Conservation (phyloP, 2,888 invertebrate genomes). For the Drosophila buzzatii region DNA sequence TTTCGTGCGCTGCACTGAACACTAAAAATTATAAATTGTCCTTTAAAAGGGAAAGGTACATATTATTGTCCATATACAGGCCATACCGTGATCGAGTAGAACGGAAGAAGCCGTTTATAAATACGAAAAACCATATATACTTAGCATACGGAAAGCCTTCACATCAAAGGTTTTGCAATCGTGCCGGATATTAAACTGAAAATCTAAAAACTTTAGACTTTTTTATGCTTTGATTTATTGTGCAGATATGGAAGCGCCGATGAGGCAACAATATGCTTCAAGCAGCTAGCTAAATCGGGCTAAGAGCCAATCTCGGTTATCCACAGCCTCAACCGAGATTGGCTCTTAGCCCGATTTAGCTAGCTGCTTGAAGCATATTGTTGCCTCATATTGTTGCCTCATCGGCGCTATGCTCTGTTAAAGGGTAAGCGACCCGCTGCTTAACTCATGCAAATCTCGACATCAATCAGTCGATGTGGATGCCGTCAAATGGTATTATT, state of each 20-base stretch:
- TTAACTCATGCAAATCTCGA: constrained; percentile 31
- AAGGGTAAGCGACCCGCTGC: constrained; percentile 14
- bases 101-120: too few relatives aligned
- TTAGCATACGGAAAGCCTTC: background rate
- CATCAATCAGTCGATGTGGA: constrained; percentile 56
- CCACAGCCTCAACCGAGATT: too few relatives aligned
- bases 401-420: too few relatives aligned
- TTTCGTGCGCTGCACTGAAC: too few relatives aligned
- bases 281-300: constrained; percentile 16
- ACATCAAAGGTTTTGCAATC: background rate
- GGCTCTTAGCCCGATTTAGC: too few relatives aligned
- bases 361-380: too few relatives aligned
- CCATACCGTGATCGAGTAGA: too few relatives aligned
- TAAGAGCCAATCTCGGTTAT: constrained; percentile 45
- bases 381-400: too few relatives aligned
- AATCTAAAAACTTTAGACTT: background rate
- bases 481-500: constrained; percentile 67
- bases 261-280: constrained; percentile 25
- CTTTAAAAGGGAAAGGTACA: too few relatives aligned
- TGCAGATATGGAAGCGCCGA: background rate
- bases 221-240: background rate
- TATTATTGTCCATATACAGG: too few relatives aligned
- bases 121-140: too few relatives aligned
- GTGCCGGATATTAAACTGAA: constrained; percentile 17
- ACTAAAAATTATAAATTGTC: too few relatives aligned